Evolutionary conservation across 2,797 vertebrate species (phyloP), one percentile per base, ranked within the genome.

Genomic region (Coregonus suidteri): DNA sequence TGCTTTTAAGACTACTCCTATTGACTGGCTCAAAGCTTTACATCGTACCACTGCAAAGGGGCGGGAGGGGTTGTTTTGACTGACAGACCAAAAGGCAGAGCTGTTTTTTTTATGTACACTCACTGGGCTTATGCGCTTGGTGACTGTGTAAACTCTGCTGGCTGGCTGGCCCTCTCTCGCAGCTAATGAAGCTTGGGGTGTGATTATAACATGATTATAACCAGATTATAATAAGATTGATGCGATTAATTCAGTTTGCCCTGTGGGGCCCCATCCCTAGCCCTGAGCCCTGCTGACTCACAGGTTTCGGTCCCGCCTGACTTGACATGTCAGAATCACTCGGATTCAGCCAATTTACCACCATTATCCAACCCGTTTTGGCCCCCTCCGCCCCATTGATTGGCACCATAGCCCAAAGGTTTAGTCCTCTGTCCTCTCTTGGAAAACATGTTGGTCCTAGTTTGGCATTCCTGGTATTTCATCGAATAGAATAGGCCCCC

Each of bases 241-340:
- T 81, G 81, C 81, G 91, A 88, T 90, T 89, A 90, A 79, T 47
- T 84, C 71, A 77, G 91, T 93, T 89, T 90, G 88, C 80, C 11
- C 6, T 25, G 65, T 79, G 51, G 78, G 86, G 81, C 81, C 74
- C 83, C 86, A 86, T 82, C 83, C 71, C 31, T 71, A 68, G 77
- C 73, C 51, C 71, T 1, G 82, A 77, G 79, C 79, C 82, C 77
- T 93, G 92, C 92, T 94, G 93, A 93, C 91, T 88, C 84, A 69
- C 76, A 71, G 64, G 31, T 79, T 90, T 91, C 90, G 83, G 59
- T 14, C 87, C 87, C 88, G 90, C 91, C 90, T 92, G 88, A 90
- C 81, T 91, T 90, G 83, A 89, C 85, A 88, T 87, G 92, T 92
- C 93, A 90, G 86, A 78, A 88, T 68, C 0, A 31, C 73, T 93